Evolutionary conservation across 2,797 vertebrate species (phyloP).

Genomic region (Danio tinwini): DNA sequence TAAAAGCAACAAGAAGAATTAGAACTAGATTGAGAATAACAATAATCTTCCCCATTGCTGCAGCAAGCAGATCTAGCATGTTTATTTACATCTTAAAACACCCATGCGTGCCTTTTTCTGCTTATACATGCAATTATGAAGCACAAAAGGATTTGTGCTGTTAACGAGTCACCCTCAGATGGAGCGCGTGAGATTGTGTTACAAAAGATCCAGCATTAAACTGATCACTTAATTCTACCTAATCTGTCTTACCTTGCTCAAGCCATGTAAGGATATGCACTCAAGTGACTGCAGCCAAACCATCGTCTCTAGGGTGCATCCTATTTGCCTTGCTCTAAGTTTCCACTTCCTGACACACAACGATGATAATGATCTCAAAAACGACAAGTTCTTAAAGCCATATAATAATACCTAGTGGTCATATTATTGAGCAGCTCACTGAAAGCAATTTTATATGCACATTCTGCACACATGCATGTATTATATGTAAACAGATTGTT

Average conservation of each 20-base stretch:
- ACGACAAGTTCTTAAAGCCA: neutral
- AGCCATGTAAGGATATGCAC: conserved; percentile 49
- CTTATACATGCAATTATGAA: neutral
- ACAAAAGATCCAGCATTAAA: conserved; percentile 68
- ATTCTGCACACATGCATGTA: no score
- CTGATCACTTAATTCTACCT: conserved; percentile 78
- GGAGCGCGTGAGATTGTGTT: conserved; percentile 38
- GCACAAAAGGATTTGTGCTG: neutral
- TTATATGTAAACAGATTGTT: neutral
- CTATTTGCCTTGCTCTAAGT: neutral
- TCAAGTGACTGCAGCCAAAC: neutral
- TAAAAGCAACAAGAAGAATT: conserved; percentile 30
- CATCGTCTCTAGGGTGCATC: conserved; percentile 23
- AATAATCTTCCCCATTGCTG: neutral
- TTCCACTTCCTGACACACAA: conserved; percentile 17
- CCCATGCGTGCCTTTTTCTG: neutral
- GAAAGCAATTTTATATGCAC: neutral
- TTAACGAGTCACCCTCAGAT: conserved; percentile 23
- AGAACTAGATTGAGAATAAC: conserved; percentile 5
- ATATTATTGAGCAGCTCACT: neutral
- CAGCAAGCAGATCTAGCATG: neutral
- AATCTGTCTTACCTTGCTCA: conserved; percentile 69
- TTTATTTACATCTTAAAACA: neutral
- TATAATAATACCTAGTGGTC: no score
- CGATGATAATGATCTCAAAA: conserved; percentile 9